Base-by-base conservation (phyloP, 1,140 invertebrate species). In the Drosophila watanabei region DNA sequence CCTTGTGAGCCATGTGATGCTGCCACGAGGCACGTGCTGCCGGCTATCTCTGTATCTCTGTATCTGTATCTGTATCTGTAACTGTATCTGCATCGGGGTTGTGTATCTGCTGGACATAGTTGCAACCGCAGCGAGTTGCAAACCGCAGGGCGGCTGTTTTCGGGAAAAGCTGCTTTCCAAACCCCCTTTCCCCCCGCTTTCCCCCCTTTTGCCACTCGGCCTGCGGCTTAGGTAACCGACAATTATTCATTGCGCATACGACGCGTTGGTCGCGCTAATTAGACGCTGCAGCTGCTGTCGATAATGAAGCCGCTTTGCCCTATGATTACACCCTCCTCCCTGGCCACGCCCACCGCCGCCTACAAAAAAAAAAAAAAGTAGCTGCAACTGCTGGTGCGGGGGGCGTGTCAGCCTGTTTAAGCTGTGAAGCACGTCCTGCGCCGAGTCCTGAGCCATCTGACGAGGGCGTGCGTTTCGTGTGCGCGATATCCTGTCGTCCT, bases 181-280 rank as follows among this genome's bases (percentile, higher is more conserved):
- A 1, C 24, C 24, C 24, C 24, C 3, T 24, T 24, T 3, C 24
- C 24, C 24, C 24, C 24, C 24, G 1, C 24, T 24, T 24, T 24
- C 3, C 24, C 24, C 24, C 24, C 24, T 3, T n/a, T 24, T 2
- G 0, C n/a, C 56, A 35, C 14, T 6, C 8, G 43, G 51, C 20
- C n/a, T 48, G 73, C 18, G 35, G 39, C 46, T 13, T 62, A 83
- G 80, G 71, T 80, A 70, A 77, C 71, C 60, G 58, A 51, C 56
- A 80, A 83, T 87, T 88, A 80, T 83, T 80, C 72, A 88, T 84
- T 84, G 77, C 84, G 79, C 79, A 86, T 86, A 86, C 73, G 77
- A 63, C 71, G 65, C 76, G 71, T 80, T 60, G 51, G 76, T 43
- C 69, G 59, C 79, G 69, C 80, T 87, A 89, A 87, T 87, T 87